Percentiles rank a stretch among this genome's conserved stretches.
Evolutionary conservation across 37 sponge, comb jelly and placozoan species (phyloP).

Genomic region (Hexactinellida sp.): DNA sequence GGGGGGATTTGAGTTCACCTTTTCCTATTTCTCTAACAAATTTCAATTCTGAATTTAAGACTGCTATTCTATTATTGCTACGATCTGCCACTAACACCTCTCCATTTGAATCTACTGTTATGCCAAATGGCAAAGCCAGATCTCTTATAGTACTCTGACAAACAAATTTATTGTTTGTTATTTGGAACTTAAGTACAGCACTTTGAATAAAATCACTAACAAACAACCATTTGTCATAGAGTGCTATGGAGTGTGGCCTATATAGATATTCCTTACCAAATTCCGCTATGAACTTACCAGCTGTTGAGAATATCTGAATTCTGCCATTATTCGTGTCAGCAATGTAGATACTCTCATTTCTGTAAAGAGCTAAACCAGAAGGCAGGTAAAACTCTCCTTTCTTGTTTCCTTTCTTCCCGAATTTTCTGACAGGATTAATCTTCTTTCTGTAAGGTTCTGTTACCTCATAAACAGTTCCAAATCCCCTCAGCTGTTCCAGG

Average conservation of each 20-base stretch:
- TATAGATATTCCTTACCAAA: background rate
- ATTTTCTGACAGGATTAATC: background rate
- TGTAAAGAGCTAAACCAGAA: background rate
- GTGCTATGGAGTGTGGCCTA: background rate
- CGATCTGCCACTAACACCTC: background rate
- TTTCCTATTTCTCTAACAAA: background rate
- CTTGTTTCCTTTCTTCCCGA: background rate
- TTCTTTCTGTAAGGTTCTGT: background rate
- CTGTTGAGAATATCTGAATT: background rate
- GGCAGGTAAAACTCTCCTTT: background rate
- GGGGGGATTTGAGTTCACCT: background rate
- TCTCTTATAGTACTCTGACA: background rate
- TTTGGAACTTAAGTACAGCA: background rate
- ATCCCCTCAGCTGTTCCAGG: background rate
- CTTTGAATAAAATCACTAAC: background rate
- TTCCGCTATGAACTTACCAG: background rate
- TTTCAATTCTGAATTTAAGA: background rate
- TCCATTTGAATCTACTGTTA: background rate
- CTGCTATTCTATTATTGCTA: background rate
- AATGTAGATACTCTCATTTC: background rate
- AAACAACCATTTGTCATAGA: background rate
- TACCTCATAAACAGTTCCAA: background rate
- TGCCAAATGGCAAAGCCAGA: background rate
- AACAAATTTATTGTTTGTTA: background rate
- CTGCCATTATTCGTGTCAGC: background rate